A percentile compares a stretch with the other conserved stretches of the same genome.
Evolutionary conservation across 2,797 vertebrate species (phyloP).

Genomic region (Okamejei kenojei): DNA sequence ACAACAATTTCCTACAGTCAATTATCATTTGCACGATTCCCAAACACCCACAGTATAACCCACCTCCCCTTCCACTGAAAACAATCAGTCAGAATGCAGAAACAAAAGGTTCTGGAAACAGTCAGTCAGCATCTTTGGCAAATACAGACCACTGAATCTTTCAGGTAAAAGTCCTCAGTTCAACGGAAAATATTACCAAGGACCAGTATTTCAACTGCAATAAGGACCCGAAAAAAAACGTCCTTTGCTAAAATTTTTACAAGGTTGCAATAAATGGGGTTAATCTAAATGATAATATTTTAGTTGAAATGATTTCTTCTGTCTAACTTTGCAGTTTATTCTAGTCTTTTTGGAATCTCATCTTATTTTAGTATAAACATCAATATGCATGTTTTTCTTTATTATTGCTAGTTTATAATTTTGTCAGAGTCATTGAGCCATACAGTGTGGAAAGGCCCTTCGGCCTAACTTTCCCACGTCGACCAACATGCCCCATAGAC

Average conservation of each 20-base stretch:
- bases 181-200: background rate
- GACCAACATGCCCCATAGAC: too few species aligned
- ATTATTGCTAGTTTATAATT: too few species aligned
- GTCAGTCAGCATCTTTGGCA: background rate
- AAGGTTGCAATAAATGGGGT: background rate
- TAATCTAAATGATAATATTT: background rate
- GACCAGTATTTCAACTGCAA: background rate
- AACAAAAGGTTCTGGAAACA: background rate
- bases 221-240: background rate
- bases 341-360: too few species aligned
- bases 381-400: too few species aligned
- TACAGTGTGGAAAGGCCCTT: too few species aligned
- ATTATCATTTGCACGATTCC: background rate
- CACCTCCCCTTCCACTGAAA: background rate
- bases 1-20: background rate
- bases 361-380: too few species aligned
- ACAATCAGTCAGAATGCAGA: background rate
- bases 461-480: too few species aligned
- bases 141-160: background rate
- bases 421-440: too few species aligned
- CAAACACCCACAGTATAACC: background rate
- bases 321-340: background rate
- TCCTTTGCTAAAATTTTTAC: background rate
- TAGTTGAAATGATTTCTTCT: background rate
- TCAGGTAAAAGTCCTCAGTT: background rate